Conservation (phyloP, 2,113 vertebrate species). For the Apteryx owenii region DNA sequence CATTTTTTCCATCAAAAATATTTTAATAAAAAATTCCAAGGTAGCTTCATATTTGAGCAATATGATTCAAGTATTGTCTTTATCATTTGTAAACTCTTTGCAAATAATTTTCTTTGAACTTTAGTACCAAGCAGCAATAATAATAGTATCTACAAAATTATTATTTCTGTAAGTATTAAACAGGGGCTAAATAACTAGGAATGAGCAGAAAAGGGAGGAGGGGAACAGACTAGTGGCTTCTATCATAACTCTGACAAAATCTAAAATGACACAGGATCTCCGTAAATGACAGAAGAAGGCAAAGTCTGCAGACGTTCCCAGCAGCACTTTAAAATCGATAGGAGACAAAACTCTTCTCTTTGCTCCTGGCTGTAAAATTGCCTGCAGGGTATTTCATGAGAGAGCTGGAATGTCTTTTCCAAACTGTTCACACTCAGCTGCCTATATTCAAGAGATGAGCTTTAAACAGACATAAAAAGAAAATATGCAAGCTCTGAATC, state of each 20-base stretch:
- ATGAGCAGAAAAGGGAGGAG: background rate
- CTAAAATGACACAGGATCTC: constrained; percentile 38
- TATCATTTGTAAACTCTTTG: background rate
- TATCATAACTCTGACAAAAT: constrained; percentile 25
- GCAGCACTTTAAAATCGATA: constrained; percentile 33
- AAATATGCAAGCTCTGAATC: background rate
- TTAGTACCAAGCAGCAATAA: background rate
- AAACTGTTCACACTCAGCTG: constrained; percentile 39
- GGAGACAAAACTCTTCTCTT: constrained; percentile 59
- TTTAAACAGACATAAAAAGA: constrained; percentile 27
- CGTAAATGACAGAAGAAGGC: constrained; percentile 22
- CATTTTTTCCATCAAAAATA: background rate
- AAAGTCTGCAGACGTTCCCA: constrained; percentile 53
- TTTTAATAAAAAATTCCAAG: background rate
- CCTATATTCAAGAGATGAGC: background rate
- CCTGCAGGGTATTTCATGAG: constrained; percentile 39
- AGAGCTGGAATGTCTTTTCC: constrained; percentile 49
- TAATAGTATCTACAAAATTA: background rate
- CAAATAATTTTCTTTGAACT: background rate
- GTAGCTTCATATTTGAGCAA: background rate
- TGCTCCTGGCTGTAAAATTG: constrained; percentile 55
- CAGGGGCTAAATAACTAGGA: background rate
- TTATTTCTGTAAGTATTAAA: background rate
- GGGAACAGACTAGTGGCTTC: background rate
- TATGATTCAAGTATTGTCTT: background rate